Evolutionary conservation across 2,797 vertebrate genomes (phyloP), one percentile per base, ranked within the genome.

Genomic region (Euphonia xanthogaster): DNA sequence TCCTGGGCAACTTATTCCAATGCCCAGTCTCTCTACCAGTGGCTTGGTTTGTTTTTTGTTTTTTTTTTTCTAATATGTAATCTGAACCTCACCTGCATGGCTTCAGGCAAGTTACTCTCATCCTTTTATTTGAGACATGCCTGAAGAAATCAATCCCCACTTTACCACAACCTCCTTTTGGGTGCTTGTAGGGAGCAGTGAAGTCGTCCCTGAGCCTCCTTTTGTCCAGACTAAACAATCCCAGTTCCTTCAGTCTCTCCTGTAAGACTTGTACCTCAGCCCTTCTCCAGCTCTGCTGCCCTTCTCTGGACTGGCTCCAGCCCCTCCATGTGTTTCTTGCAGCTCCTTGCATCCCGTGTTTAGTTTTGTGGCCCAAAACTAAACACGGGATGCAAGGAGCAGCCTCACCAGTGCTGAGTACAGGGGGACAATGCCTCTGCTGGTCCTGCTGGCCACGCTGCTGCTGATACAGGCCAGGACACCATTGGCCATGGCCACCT

Each of bases 21-120:
- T 22, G 14, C 6, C 24, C 15, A 60, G 4, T 10, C 16, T 28
- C 16, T 39, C 14, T 25, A 30, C 44, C 21, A 22, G 24, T 30
- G 24, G 8, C 28, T 39, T 18, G 5, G 1, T 4, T 3, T 14
- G 15, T 31, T 4, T 35, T 31, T 58, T 50, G 37, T 21, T 2
- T 40, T 4, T 45, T 51, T 65, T 72, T 58, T 45, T 1, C 24
- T 31, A 15, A 31, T 16, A 19, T 9, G 6, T 27, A 73, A 80
- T 35, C 30, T 60, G 54, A 60, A 54, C 15, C 25, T 61, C 7
- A 18, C 1, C 12, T 67, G 8, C 15, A 40, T 5, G 31, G 4
- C 0, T 28, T 20, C 31, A 54, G 10, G 12, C 21, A 18, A 35
- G 20, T 28, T 31, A 3, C 12, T 61, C 27, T 42, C 18, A 35